Evolutionary conservation across 2,888 invertebrate genomes (phyloP).

Genomic region (Petrophora chlorosata): DNA sequence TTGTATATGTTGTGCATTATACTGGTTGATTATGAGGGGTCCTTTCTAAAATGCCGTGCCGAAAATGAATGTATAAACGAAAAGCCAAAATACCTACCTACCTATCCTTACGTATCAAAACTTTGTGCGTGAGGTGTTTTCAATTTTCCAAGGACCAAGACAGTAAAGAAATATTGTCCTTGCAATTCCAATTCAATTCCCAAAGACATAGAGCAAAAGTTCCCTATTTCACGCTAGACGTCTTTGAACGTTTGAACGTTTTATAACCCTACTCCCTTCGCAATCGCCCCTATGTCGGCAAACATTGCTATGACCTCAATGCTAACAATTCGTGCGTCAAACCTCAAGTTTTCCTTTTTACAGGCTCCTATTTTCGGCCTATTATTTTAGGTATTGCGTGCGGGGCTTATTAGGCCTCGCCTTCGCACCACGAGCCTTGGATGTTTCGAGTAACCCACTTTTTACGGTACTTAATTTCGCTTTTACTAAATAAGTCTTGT

Average conservation of each 20-base stretch:
- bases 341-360: conserved; percentile 38
- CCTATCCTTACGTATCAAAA: no score
- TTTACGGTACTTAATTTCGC: conserved; percentile 23
- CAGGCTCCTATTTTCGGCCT: conserved; percentile 35
- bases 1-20: conserved; percentile 8
- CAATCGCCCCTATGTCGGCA: neutral
- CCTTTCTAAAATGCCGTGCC: neutral
- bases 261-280: conserved; percentile 6
- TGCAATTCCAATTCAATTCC: neutral
- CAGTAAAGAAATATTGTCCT: no score
- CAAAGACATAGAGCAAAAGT: neutral
- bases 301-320: conserved; percentile 38
- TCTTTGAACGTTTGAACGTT: neutral
- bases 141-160: no score
- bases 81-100: no score
- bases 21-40: conserved; percentile 10
- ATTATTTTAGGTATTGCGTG: conserved; percentile 35
- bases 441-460: conserved; percentile 23
- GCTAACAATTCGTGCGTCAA: conserved; percentile 48
- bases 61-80: neutral
- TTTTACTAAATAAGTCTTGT: conserved; percentile 18
- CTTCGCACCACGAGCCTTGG: conserved; percentile 11
- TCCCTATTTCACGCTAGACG: conserved; percentile 4
- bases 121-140: no score
- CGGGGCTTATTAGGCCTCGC: conserved; percentile 16